Base-by-base conservation (phyloP, 2,888 invertebrate genomes). In the Xanthostigma xanthostigma region DNA sequence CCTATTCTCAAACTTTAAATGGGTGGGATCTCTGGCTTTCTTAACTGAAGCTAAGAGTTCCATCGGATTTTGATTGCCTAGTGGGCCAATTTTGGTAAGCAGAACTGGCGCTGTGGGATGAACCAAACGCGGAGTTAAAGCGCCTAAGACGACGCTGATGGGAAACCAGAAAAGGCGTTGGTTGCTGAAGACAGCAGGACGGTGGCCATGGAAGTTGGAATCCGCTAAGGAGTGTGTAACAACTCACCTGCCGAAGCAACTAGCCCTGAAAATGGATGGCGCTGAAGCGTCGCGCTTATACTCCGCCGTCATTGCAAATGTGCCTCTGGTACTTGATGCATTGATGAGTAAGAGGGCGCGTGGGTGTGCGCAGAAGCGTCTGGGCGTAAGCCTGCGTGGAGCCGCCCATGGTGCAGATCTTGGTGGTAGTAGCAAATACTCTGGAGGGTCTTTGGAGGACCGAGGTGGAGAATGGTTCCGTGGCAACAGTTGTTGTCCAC, bases 1-100 rank as follows among this genome's bases (percentile, higher is more conserved):
- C 71, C 73, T 73, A 74, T 75, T 76, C 71, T 76, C 73, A 73
- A 74, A 75, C 74, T 75, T n/a, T n/a, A n/a, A n/a, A n/a, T n/a
- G n/a, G n/a, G n/a, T n/a, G n/a, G n/a, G n/a, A n/a, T n/a, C n/a
- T 70, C 73, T 72, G 59, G 61, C 63, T 63, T 61, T 64, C 62
- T 68, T 68, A 69, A 62, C 67, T 68, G 62, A 59, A 65, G 58
- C 36, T 52, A 62, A 62, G 62, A 57, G 55, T 50, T 53, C 49
- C 52, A 47, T 50, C 53, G 55, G 59, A 62, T n/a, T 60, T 56
- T 60, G 61, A 63, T 65, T 64, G 65, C 67, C 68, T 62, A 72
- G 72, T 72, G 73, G 71, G 72, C 71, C 72, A 69, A 58, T 71
- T 72, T 72, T 72, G 71, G 72, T 72, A 73, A 73, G 72, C 72